Conservation (phyloP, 2,113 vertebrate genomes). For the Brienomyrus brachyistius region DNA sequence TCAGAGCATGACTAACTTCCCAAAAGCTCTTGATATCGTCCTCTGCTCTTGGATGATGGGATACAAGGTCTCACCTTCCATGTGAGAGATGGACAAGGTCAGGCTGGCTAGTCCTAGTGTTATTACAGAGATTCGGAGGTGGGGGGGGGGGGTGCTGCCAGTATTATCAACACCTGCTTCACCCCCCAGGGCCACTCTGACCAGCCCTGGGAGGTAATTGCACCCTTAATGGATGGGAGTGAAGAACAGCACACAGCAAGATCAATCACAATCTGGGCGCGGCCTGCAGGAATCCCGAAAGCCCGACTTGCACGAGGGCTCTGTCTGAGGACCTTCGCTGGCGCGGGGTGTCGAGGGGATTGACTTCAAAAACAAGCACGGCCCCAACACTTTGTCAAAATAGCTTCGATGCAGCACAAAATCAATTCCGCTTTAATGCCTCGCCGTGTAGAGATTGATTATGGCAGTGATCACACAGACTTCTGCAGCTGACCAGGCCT, state of each 20-base stretch:
- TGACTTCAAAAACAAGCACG: conserved; percentile 1
- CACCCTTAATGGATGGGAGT: background rate
- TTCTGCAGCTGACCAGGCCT: background rate
- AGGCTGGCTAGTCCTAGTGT: background rate
- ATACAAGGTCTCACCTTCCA: background rate
- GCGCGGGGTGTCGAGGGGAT: background rate
- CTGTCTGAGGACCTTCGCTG: background rate
- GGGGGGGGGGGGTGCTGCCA: background rate
- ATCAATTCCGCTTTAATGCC: background rate
- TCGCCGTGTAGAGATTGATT: background rate
- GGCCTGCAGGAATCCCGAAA: background rate
- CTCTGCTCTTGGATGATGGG: background rate
- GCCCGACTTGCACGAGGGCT: background rate
- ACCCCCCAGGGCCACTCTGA: background rate
- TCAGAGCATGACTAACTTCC: background rate
- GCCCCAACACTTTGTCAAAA: background rate
- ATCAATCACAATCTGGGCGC: background rate
- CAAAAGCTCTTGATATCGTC: background rate
- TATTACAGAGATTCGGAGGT: background rate
- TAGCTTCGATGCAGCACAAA: background rate
- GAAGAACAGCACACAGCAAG: background rate
- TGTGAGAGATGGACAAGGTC: background rate
- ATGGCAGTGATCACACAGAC: background rate
- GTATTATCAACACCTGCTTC: background rate
- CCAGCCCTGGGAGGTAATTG: background rate